Conservation (phyloP, 2,888 invertebrate genomes). For the Drosophila eohydei region DNA sequence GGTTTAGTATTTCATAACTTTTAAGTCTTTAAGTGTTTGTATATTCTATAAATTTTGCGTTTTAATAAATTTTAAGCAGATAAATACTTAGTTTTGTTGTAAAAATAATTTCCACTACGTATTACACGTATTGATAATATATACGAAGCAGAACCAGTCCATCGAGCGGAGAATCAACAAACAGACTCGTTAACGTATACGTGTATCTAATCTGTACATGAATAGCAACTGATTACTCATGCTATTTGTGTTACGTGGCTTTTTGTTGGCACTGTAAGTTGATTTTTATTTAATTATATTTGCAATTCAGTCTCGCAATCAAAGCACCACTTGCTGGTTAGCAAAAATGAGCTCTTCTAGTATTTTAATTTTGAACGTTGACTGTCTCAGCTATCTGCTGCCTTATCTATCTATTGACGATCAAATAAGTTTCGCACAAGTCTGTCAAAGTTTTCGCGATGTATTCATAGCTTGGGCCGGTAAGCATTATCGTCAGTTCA, state of each 20-base stretch:
- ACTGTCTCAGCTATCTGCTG: constrained; percentile 54
- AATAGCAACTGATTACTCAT: constrained; percentile 52
- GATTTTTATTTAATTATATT: not conserved
- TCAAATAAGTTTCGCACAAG: constrained; percentile 47
- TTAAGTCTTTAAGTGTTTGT: not conserved
- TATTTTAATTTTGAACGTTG: constrained; percentile 51
- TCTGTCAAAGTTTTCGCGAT: constrained; percentile 57
- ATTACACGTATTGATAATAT: not conserved
- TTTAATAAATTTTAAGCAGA: constrained; percentile 7
- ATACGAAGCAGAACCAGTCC: constrained; percentile 34
- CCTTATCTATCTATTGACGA: constrained; percentile 35
- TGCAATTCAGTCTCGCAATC: constrained; percentile 34
- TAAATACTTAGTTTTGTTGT: not conserved
- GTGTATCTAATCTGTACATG: constrained; percentile 17
- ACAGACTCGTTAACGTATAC: not conserved
- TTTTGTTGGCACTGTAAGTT: constrained; percentile 10
- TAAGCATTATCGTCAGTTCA: constrained; percentile 37
- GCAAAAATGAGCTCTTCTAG: constrained; percentile 32
- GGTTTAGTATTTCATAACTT: not conserved
- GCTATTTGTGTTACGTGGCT: constrained; percentile 53
- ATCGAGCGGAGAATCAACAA: not conserved
- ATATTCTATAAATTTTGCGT: not conserved
- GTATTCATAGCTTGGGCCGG: constrained; percentile 25
- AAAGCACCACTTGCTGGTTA: constrained; percentile 7
- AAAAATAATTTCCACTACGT: not conserved